Evolutionary conservation across 2,888 invertebrate genomes (phyloP), one percentile per base, ranked within the genome.

Genomic region (Margaritifera margaritifera): DNA sequence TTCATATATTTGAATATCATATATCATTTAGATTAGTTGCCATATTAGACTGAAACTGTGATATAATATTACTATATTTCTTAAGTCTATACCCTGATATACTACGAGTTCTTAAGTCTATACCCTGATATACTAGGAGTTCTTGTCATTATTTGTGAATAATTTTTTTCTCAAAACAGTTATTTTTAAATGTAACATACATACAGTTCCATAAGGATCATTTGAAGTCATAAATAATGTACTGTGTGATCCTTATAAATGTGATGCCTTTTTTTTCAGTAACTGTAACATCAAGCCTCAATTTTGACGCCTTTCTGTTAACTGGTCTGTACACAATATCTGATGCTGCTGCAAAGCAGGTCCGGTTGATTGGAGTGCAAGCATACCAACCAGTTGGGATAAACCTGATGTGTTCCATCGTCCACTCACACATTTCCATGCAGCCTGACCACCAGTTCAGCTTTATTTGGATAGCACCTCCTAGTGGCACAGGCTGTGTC

Each of bases 401-500:
- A 69, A 86, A 84, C 62, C 78, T 87, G 27, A 84, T 88, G 80
- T 90, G 90, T 72, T 88, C 88, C 25, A 84, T 86, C 4, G 88
- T 90, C 19, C 88, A 88, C 75, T 84, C 87, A 8, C 86, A 87
- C 74, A 80, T 86, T 31, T 83, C 86, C 22, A 77, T 71, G 20
- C 66, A 72, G 5, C 89, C 89, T 6, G 80, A 81, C 42, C 85
- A 87, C 22, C 76, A 83, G 57, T 71, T 89, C 24, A 72, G 74
- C 19, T 89, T 90, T 80, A 73, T 85, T 27, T 90, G 90, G 89
- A 79, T 85, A 72, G 89, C 89, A 6, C 90, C 90, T 18, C 84
- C 84, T n/a, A 68, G 77, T 42, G 89, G 89, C 11, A 87, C 88
- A 11, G 90, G 90, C 31, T 90, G 90, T 80, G 84, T 90, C 55